These are phyloP conservation scores for Poeciliopsis prolifica DNA, from an alignment of 2,113 vertebrate genomes.

Conservation along the genomic window DNA sequence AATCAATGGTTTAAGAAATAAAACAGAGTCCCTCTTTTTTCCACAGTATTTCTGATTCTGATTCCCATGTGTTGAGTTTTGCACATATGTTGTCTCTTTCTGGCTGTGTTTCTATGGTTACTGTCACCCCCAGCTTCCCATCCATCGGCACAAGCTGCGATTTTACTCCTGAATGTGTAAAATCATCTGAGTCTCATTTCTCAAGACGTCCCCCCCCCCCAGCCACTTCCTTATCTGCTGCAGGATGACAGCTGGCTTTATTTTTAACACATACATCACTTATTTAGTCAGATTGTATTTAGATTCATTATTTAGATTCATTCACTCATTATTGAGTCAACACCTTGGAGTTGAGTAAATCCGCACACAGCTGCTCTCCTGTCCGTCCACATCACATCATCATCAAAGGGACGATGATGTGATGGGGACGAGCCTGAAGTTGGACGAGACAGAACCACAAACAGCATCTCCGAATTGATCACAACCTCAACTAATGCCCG, in stretches of 20 bases:
- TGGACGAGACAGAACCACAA: slow-evolving; percentile 1
- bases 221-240: slow-evolving; percentile 59
- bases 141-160: neutral
- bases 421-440: neutral
- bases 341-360: slow-evolving; percentile 19
- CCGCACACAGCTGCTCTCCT: neutral
- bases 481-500: neutral
- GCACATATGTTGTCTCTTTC: slow-evolving; percentile 32
- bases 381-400: slow-evolving; percentile 10
- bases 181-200: slow-evolving; percentile 41
- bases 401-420: neutral
- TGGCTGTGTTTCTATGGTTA: slow-evolving; percentile 61
- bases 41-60: neutral
- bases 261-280: slow-evolving; percentile 53
- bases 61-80: slow-evolving; percentile 9
- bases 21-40: neutral
- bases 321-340: slow-evolving; percentile 25
- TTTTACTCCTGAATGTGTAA: slow-evolving; percentile 1
- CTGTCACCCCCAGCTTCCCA: slow-evolving; percentile 28
- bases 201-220: slow-evolving; percentile 33
- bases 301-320: slow-evolving; percentile 25
- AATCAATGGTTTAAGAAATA: no score
- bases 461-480: neutral
- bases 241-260: slow-evolving; percentile 67
- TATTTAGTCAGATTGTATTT: neutral